Evolutionary conservation across 2,888 invertebrate genomes (phyloP), one percentile per base, ranked within the genome.

Genomic region (Spodoptera picta): DNA sequence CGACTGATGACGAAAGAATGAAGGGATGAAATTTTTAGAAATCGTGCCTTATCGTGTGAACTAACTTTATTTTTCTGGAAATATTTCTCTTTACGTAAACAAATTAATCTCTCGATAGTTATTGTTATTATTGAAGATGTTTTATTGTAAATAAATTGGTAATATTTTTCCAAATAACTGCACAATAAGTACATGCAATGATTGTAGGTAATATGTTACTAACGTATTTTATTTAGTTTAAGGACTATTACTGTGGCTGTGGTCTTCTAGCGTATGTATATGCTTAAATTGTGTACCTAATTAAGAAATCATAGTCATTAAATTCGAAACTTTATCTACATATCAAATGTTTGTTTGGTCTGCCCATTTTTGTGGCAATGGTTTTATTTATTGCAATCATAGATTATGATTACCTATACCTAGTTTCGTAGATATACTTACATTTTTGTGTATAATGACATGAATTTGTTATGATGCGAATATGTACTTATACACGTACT

Each of bases 161-260:
- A 82, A 61, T 69, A 71, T 57, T 65, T 73, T 36, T 36, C 56
- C 64, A 65, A 53, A 73, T 69, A 31, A 58, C 65, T 71, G 64
- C 58, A 71, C 57, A 58, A 69, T 53, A 19, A 19, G 19, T 19
- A 66, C 50, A 65, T 76, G 59, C 65, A 75, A 48, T 67, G 42
- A 44, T 64, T 52, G 31, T 60, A 24, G 45, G 59, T 42, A 50
- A 51, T 66, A 54, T 62, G 45, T 61, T 61, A 61, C 27, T 69
- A 69, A 67, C 76, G 77, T 78, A 77, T 76, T 65, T 45, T 60
- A 80, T 75, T 77, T 87, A 87, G 82, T 70, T 54, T 88, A 89
- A 87, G 84, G 78, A 82, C 79, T 86, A 87, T 83, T 81, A 85
- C 83, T 89, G 90, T 91, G 92, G 92, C 92, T 92, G 92, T 92